phyloP scores from a whole-genome alignment of 1,140 invertebrate genomes.

The Cheumatopsyche charites region DNA sequence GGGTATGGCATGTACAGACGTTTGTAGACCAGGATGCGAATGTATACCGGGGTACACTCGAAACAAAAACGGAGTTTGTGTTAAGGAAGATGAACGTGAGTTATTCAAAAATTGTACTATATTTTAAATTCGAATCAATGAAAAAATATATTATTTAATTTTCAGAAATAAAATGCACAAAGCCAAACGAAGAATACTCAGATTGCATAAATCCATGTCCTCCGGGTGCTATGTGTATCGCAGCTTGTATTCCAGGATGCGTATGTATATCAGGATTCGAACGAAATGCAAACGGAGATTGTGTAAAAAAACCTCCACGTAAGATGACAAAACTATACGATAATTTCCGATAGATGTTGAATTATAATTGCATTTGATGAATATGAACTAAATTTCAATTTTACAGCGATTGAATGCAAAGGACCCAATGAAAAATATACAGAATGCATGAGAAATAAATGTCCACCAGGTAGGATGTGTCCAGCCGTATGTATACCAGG shows the following conservation, averaged over 20 bases:
- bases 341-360: too few species aligned
- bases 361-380: too few species aligned
- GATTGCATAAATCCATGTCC: constrained; percentile 6
- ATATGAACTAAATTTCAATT: too few species aligned
- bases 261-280: not conserved
- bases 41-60: not conserved
- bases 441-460: not conserved
- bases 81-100: not conserved
- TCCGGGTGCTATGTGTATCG: not conserved
- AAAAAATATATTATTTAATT: not conserved
- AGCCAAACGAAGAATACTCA: not conserved
- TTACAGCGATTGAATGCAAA: not conserved
- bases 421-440: not conserved
- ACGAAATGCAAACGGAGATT: not conserved
- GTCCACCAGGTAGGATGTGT: not conserved
- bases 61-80: not conserved
- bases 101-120: too few species aligned
- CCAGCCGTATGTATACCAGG: not conserved
- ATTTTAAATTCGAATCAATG: too few species aligned
- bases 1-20: not conserved
- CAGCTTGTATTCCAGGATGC: constrained; percentile 1
- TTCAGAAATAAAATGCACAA: not conserved
- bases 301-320: not conserved
- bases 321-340: too few species aligned
- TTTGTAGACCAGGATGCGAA: not conserved